Conservation (phyloP, 1,140 invertebrate genomes). For the Drosophila nigromelanica region DNA sequence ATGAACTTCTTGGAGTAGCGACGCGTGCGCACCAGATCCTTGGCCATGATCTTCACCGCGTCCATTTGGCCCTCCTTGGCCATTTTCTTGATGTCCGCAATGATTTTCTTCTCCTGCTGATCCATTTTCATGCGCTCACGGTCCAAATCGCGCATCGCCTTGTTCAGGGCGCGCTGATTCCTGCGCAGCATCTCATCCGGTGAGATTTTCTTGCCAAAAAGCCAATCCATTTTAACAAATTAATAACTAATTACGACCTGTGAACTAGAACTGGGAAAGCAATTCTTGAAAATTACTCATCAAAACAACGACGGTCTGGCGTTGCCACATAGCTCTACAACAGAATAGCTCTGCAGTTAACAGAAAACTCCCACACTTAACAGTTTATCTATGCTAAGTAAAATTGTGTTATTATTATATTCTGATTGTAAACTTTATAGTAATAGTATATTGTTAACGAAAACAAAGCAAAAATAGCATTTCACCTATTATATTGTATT, state of each 20-base stretch:
- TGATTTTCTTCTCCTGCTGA: constrained; percentile 99
- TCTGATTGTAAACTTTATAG: too few species aligned
- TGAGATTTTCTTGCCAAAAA: constrained; percentile 98
- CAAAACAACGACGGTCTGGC: constrained; percentile 56
- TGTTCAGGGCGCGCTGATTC: constrained; percentile 99
- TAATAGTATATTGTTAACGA: too few species aligned
- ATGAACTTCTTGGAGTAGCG: constrained; percentile 99
- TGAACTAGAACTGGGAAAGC: constrained; percentile 44
- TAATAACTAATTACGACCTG: constrained; percentile 38
- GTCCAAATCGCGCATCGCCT: constrained; percentile 98
- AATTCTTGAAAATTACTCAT: constrained; percentile 69
- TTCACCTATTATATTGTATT: too few species aligned
- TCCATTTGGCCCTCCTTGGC: constrained; percentile 99
- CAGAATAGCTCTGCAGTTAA: constrained; percentile 1
- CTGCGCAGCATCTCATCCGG: constrained; percentile 99
- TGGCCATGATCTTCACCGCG: constrained; percentile 99
- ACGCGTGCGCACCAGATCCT: constrained; percentile 98
- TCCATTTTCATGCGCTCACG: constrained; percentile 98
- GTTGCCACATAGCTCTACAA: constrained; percentile 26
- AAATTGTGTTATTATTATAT: background rate
- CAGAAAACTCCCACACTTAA: constrained; percentile 10
- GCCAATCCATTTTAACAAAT: constrained; percentile 92
- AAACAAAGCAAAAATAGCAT: too few species aligned
- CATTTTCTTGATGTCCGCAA: constrained; percentile 99
- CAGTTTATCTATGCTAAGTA: background rate